Percentiles rank a stretch among this genome's conserved stretches.
phyloP scores from a whole-genome alignment of 1,140 invertebrate genomes.

The Paracyclopina nana region DNA sequence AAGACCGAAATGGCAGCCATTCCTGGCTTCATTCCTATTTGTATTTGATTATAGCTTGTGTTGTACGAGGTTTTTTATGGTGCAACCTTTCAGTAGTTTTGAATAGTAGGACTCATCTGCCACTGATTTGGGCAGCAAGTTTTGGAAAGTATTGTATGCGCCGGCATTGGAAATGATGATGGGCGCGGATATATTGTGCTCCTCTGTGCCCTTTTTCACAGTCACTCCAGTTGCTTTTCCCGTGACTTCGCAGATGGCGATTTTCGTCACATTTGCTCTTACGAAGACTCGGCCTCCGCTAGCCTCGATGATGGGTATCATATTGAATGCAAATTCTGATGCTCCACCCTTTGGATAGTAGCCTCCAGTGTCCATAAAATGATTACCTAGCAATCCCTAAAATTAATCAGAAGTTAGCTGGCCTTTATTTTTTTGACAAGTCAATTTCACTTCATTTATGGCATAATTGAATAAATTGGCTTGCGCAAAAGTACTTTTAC shows the following conservation, averaged over 20 bases:
- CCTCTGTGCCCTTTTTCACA: conserved; percentile 22
- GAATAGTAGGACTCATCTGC: conserved; percentile 25
- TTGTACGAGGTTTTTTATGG: too few species aligned
- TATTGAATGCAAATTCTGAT: conserved; percentile 28
- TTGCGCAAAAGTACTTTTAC: too few species aligned
- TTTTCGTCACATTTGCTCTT: conserved; percentile 26
- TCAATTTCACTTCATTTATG: too few species aligned
- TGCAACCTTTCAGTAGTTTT: conserved; percentile 21
- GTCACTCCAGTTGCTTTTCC: conserved; percentile 22
- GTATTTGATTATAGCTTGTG: too few species aligned
- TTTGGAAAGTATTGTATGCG: conserved; percentile 17
- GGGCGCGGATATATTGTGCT: conserved; percentile 24
- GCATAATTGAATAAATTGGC: too few species aligned
- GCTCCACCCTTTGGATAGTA: conserved; percentile 28
- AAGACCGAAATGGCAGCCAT: conserved; percentile 24
- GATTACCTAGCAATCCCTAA: conserved; percentile 25
- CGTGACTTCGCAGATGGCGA: conserved; percentile 23
- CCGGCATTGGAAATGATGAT: conserved; percentile 28
- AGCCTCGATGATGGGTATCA: conserved; percentile 27
- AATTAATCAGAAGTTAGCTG: too few species aligned
- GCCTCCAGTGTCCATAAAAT: conserved; percentile 26
- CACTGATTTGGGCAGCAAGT: conserved; percentile 24
- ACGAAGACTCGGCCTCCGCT: conserved; percentile 27
- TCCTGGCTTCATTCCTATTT: too few species aligned
- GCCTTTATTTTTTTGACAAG: too few species aligned